Percentiles rank a stretch among this genome's conserved stretches.
These are phyloP conservation scores for Fragum sueziense DNA, from an alignment of 2,888 invertebrate species.

Conservation along the genomic window DNA sequence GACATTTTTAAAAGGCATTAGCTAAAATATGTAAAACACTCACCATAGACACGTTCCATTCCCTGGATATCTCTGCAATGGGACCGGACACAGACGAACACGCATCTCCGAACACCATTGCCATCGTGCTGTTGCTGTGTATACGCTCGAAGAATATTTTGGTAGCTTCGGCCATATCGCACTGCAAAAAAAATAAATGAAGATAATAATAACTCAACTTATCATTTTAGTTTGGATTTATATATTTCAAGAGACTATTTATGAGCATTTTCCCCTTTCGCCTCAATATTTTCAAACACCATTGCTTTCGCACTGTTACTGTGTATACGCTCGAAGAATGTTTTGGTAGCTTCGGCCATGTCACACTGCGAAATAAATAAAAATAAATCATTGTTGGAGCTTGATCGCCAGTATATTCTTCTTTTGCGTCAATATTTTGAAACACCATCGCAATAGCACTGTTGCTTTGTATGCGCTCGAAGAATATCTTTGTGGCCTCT, in stretches of 20 bases:
- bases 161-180: slow-evolving; percentile 81
- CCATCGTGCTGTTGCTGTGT: slow-evolving; percentile 86
- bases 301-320: slow-evolving; percentile 90
- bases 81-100: slow-evolving; percentile 98
- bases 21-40: too few species aligned
- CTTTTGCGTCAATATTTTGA: too few species aligned
- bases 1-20: too few species aligned
- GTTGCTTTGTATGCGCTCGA: slow-evolving; percentile 80
- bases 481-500: slow-evolving; percentile 79
- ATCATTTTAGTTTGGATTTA: too few species aligned
- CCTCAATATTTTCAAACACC: slow-evolving; percentile 97
- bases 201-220: background rate
- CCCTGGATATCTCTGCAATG: slow-evolving; percentile 97
- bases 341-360: slow-evolving; percentile 80
- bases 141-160: slow-evolving; percentile 81
- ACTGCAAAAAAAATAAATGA: slow-evolving; percentile 67
- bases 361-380: slow-evolving; percentile 81
- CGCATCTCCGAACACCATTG: slow-evolving; percentile 98
- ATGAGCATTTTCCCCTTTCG: too few species aligned
- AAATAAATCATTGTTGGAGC: too few species aligned
- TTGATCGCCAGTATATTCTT: too few species aligned
- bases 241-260: too few species aligned
- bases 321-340: slow-evolving; percentile 81
- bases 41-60: slow-evolving; percentile 86
- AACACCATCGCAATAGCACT: slow-evolving; percentile 95